phyloP scores from a whole-genome alignment of 2,888 invertebrate species.

The Stictocephala bisonia region DNA sequence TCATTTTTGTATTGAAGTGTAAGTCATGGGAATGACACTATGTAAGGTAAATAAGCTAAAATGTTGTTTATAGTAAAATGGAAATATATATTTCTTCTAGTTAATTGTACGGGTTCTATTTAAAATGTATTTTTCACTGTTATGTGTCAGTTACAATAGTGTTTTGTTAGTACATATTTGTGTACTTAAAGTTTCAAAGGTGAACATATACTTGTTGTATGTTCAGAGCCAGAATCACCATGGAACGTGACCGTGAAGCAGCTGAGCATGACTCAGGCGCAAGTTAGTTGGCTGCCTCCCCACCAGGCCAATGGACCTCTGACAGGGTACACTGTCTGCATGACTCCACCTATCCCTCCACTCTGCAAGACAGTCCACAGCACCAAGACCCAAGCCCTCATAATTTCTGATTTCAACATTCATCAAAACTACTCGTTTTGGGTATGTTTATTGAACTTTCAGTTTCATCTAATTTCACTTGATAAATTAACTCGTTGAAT shows the following conservation, averaged over 20 bases:
- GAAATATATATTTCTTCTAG: neutral
- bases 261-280: conserved; percentile 72
- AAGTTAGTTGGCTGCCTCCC: conserved; percentile 78
- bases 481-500: too few relatives aligned
- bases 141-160: neutral
- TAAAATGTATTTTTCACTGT: neutral
- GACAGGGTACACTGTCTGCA: conserved; percentile 71
- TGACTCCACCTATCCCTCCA: conserved; percentile 74
- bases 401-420: conserved; percentile 66
- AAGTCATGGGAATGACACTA: too few relatives aligned
- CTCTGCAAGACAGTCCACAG: conserved; percentile 65
- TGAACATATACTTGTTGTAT: conserved; percentile 25
- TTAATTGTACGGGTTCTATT: neutral
- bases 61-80: too few relatives aligned
- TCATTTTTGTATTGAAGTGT: too few relatives aligned
- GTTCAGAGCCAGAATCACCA: conserved; percentile 75
- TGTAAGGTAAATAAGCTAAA: too few relatives aligned
- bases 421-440: conserved; percentile 77
- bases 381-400: conserved; percentile 52
- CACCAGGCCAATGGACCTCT: conserved; percentile 72
- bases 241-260: conserved; percentile 74
- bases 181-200: neutral
- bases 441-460: conserved; percentile 72
- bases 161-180: too few relatives aligned
- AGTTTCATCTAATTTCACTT: too few relatives aligned